Evolutionary conservation across 2,888 invertebrate genomes (phyloP).

Genomic region (Antheraea assamensis): DNA sequence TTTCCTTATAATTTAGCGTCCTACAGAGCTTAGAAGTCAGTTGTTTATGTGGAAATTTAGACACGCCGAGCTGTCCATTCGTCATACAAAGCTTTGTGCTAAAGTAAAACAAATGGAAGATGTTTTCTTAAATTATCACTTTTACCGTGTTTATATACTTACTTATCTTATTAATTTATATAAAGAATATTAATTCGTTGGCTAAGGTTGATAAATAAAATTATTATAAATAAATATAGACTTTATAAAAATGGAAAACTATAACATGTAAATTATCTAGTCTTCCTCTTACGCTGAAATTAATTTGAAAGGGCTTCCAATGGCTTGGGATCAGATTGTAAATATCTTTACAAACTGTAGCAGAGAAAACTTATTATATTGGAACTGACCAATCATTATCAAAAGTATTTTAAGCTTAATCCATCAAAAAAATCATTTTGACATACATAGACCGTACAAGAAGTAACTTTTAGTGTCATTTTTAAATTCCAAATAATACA

Average conservation of each 20-base stretch:
- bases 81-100: constrained; percentile 32
- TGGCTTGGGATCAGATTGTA: background rate
- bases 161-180: background rate
- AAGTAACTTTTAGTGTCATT: background rate
- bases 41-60: constrained; percentile 32
- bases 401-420: background rate
- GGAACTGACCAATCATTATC: background rate
- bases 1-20: constrained; percentile 4
- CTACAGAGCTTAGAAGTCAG: constrained; percentile 32
- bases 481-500: background rate
- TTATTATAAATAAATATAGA: background rate
- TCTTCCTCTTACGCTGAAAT: no score
- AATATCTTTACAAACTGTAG: background rate
- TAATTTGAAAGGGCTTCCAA: no score
- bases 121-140: constrained; percentile 1
- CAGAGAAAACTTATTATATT: background rate
- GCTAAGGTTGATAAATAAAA: background rate
- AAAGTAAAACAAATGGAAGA: constrained; percentile 33
- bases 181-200: constrained; percentile 2
- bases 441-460: background rate
- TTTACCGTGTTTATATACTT: background rate
- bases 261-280: no score
- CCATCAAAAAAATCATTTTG: background rate
- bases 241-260: no score
- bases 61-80: constrained; percentile 29